Base-by-base conservation (phyloP, 2,888 invertebrate genomes). In the Anthophora plumipes region DNA sequence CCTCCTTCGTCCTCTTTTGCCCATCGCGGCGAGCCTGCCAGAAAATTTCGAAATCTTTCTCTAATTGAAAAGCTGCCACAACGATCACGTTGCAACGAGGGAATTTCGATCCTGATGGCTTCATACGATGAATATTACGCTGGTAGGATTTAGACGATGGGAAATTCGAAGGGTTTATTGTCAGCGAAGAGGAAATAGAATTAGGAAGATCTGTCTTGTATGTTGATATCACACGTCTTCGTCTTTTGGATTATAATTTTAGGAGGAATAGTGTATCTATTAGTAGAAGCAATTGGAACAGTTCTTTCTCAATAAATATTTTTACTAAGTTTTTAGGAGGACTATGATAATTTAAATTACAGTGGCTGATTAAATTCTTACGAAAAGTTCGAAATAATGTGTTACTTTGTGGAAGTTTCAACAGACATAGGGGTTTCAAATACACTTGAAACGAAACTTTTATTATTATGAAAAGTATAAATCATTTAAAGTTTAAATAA, bases 1-100 rank as follows among this genome's bases (percentile, higher is more conserved):
- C 88, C 86, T 80, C 82, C 83, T 76, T 64, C 86, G 73, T 83
- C 70, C 69, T 78, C 77, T 74, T 75, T 76, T 55, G 69, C 77
- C 73, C 72, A 77, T 50, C 68, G 55, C 72, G 70, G 77, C 59
- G 60, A 74, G 68, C 48, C 77, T 67, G 52, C n/a, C 57, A 37
- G 48, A 57, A 78, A 78, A 72, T 80, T 80, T 80, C 63, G 25
- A 41, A 57, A 67, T 67, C 61, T 71, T 61, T 78, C 50, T 14
- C 66, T 66, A 78, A 76, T 77, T 68, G 63, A 59, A 41, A 75
- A 20, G 9, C 60, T 37, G 39, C 63, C 67, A 57, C 22, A 7
- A 39, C 25, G 57, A 74, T 43, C 68, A 39, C 55, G 41, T 77
- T 12, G 25, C 46, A 0, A 20, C 55, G 57, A 50, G 22, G 31